Evolutionary conservation across 2,113 vertebrate species (phyloP), one percentile per base, ranked within the genome.

Genomic region (Ceyx cyanopectus): DNA sequence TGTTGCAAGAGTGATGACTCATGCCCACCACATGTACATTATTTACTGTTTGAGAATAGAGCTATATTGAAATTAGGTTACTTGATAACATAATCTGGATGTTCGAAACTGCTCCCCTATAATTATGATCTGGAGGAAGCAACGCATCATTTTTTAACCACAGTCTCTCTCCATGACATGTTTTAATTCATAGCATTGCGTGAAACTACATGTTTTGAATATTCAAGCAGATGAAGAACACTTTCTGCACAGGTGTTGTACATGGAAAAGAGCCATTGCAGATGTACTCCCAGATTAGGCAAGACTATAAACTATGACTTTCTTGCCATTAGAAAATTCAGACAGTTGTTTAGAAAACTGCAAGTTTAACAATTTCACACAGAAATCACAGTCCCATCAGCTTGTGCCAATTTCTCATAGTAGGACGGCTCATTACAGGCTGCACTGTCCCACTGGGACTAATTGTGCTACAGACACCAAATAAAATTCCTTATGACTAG

Each of bases 21-120:
- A 93, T 82, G 84, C 66, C 65, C 78, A 73, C 84, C 75, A 57
- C 79, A 92, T 76, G 87, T 77, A 57, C 48, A 1, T 87, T 94
- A 87, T 93, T 93, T 91, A 95, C 91, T 74, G 80, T 89, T 85
- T 91, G 91, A 46, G 46, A 60, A 91, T 67, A 45, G 46, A 90
- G 45, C 63, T 30, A 2, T n/a, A n/a, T 48, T 91, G 81, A 87
- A 93, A 92, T 81, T 60, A 83, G 87, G 43, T 60, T 43, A 56
- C 51, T 57, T 30, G 81, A 89, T 91, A 96, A 85, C 72, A 68
- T 87, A 85, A 74, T 51, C 67, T 56, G 34, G 74, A 57, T 76
- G 75, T 67, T 95, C 68, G 67, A 53, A 93, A 60, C 63, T 16
- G 67, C 48, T 74, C 80, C 65, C 60, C 60, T 51, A 16, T 80